phyloP scores from a whole-genome alignment of 2,113 vertebrate genomes.

The Ascaphus truei region DNA sequence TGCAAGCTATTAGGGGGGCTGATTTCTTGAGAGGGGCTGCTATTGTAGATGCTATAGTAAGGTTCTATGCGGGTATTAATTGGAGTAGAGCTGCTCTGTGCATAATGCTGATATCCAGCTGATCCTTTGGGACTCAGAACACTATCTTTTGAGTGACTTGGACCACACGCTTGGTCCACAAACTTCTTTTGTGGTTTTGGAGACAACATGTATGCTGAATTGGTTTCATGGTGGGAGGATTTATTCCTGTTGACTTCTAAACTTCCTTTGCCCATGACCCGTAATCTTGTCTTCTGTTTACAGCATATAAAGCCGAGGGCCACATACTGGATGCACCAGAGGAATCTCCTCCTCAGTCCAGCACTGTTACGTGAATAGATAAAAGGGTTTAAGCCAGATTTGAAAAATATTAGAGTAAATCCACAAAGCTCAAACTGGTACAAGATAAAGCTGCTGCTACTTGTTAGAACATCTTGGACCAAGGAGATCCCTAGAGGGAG shows the following conservation, averaged over 20 bases:
- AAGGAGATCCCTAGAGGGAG: conserved; percentile 85
- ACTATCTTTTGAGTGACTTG: conserved; percentile 83
- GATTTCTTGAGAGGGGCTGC: conserved; percentile 72
- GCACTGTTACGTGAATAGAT: conserved; percentile 94
- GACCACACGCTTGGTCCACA: conserved; percentile 87
- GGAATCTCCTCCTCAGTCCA: conserved; percentile 79
- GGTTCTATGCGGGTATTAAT: conserved; percentile 92
- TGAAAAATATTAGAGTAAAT: conserved; percentile 90
- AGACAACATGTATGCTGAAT: conserved; percentile 88
- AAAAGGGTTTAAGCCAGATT: conserved; percentile 94
- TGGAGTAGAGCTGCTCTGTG: conserved; percentile 86
- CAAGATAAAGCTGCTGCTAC: conserved; percentile 72
- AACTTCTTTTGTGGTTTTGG: conserved; percentile 85
- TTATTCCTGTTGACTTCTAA: conserved; percentile 93
- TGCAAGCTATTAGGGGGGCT: conserved; percentile 78
- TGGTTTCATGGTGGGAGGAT: conserved; percentile 94
- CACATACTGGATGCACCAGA: conserved; percentile 78
- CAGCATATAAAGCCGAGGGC: conserved; percentile 82
- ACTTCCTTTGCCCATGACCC: conserved; percentile 86
- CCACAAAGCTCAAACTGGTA: conserved; percentile 93
- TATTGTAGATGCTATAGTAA: conserved; percentile 94
- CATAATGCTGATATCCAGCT: conserved; percentile 66
- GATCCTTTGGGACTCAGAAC: conserved; percentile 71
- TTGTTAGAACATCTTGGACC: conserved; percentile 75
- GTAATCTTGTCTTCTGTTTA: conserved; percentile 86